Base-by-base conservation (phyloP, 1,140 invertebrate species). In the Panagrolaimus sp. region DNA sequence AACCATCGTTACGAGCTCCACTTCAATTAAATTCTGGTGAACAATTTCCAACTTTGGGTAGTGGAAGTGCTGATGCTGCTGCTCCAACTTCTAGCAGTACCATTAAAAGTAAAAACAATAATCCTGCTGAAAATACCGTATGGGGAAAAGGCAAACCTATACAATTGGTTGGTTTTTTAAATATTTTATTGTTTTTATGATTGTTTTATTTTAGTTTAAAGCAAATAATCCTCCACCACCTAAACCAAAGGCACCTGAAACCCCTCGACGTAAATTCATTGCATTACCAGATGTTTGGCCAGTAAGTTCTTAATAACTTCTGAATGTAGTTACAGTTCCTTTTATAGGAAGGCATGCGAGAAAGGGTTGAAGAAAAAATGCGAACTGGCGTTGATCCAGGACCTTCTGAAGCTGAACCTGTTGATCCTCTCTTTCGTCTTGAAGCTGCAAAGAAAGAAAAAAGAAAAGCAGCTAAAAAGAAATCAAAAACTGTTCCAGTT, bases 241-340 rank as follows among this genome's bases (percentile, higher is more conserved):
- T 4, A 16, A 46, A 44, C 9, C 20, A 46, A 38, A 64, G 23
- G 5, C 44, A 25, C 48, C 67, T 42, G 53, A 66, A 61, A 25
- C 57, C 9, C 64, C 75, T 38, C 72, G 72, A 13, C 7, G 46
- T 31, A 9, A 61, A 8, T n/a, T 73, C 20, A 61, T 75, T 5
- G 73, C 72, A n/a, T 20, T 63, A n/a, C 72, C 72, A 4, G 72
- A 73, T 4, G 51, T 63, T 42, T 73, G 71, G 71, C 72, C 72
- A 1, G n/a, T n/a, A n/a, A n/a, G n/a, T n/a, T n/a, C n/a, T n/a
- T n/a, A n/a, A n/a, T n/a, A n/a, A n/a, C n/a, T n/a, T n/a, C n/a
- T n/a, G n/a, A n/a, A n/a, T n/a, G n/a, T n/a, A n/a, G n/a, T n/a
- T n/a, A n/a, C n/a, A n/a, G n/a, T n/a, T n/a, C n/a, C n/a, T n/a